phyloP scores from a whole-genome alignment of 2,113 vertebrate species.

The Callospermophilus lateralis region DNA sequence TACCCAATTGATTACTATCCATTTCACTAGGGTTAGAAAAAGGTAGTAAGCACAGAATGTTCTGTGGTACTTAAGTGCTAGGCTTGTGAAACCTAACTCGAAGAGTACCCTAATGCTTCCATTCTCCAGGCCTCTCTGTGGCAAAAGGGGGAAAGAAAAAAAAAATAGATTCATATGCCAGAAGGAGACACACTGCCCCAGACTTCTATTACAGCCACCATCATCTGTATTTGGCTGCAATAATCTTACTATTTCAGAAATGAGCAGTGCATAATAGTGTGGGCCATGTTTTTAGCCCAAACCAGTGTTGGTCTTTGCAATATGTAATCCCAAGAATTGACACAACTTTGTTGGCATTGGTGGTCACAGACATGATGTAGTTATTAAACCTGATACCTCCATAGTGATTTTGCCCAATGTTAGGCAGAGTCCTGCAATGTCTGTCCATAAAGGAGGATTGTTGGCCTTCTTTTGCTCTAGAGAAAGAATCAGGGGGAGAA shows the following conservation, averaged over 20 bases:
- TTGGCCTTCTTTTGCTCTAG: fast-evolving
- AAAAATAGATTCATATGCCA: fast-evolving
- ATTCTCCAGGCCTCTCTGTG: not conserved
- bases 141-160: not conserved
- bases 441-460: not conserved
- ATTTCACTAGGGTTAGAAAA: fast-evolving
- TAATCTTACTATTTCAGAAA: not conserved
- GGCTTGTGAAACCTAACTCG: not conserved
- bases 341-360: not conserved
- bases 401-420: not conserved
- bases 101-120: not conserved
- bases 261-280: fast-evolving
- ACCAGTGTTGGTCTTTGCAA: too few relatives aligned
- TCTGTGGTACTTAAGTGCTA: not conserved
- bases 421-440: fast-evolving
- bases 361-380: not conserved
- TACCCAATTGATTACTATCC: too few relatives aligned
- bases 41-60: not conserved
- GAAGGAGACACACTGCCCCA: not conserved
- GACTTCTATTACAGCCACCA: not conserved
- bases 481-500: not conserved
- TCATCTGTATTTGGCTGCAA: not conserved
- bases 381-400: too few relatives aligned
- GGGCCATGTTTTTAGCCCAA: fast-evolving
- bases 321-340: too few relatives aligned